These are phyloP conservation scores for Cryptocephalus moraei DNA, from an alignment of 2,888 invertebrate species.

Conservation along the genomic window DNA sequence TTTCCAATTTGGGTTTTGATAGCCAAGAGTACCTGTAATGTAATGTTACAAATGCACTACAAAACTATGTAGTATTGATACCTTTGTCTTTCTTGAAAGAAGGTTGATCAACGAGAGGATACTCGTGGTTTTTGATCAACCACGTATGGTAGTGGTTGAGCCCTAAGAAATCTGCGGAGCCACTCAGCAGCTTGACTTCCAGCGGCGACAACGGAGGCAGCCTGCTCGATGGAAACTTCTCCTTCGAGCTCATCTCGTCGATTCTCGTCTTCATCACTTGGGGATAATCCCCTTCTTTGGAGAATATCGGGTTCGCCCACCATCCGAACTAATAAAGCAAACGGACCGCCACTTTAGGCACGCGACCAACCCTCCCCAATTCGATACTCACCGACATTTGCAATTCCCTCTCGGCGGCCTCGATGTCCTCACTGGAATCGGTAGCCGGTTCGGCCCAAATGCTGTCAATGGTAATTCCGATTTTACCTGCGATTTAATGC, in stretches of 20 bases:
- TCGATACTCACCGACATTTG: conserved; percentile 43
- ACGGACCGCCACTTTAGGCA: no score
- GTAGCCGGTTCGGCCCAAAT: conserved; percentile 47
- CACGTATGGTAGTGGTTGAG: conserved; percentile 52
- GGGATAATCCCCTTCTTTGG: conserved; percentile 42
- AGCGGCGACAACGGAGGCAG: conserved; percentile 37
- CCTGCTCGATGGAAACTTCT: conserved; percentile 37
- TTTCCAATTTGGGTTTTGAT: conserved; percentile 42
- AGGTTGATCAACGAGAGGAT: conserved; percentile 29
- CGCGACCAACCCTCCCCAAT: no score
- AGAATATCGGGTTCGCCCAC: conserved; percentile 41
- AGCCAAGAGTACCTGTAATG: conserved; percentile 20
- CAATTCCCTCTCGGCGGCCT: conserved; percentile 44
- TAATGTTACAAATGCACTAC: neutral
- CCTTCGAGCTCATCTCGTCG: conserved; percentile 33
- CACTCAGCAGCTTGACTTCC: conserved; percentile 39
- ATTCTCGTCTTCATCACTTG: conserved; percentile 39
- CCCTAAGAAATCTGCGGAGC: conserved; percentile 53
- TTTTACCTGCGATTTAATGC: conserved; percentile 37
- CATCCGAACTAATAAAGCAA: conserved; percentile 33
- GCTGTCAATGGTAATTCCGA: conserved; percentile 48
- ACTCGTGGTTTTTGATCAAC: conserved; percentile 31
- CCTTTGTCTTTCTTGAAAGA: conserved; percentile 26
- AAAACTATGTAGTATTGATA: conserved; percentile 1
- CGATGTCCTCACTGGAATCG: conserved; percentile 38